A percentile compares a stretch with the other conserved stretches of the same genome.
These are phyloP conservation scores for Agriopis marginaria DNA, from an alignment of 2,888 invertebrate genomes.

Conservation along the genomic window DNA sequence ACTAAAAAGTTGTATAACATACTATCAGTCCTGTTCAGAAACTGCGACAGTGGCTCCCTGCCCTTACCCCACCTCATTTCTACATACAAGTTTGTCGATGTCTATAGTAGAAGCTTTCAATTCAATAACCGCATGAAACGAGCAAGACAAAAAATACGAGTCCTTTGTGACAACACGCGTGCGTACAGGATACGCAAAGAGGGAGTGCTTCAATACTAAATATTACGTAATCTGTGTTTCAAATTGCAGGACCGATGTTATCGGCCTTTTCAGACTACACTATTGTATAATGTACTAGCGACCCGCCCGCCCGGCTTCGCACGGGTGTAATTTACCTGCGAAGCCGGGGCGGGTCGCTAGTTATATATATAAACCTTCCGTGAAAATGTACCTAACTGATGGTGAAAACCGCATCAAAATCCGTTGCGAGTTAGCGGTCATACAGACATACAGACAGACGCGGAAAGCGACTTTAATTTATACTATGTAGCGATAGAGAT, in stretches of 20 bases:
- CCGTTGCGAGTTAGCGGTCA: too few species aligned
- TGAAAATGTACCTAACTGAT: too few species aligned
- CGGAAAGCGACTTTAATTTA: too few species aligned
- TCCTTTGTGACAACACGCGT: constrained; percentile 40
- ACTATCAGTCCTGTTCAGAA: not conserved
- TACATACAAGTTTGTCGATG: too few species aligned
- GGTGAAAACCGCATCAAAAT: too few species aligned
- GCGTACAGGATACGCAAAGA: constrained; percentile 22
- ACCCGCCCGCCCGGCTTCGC: too few species aligned
- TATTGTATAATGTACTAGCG: not conserved
- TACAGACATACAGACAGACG: too few species aligned
- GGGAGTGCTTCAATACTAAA: constrained; percentile 16
- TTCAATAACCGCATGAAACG: constrained; percentile 32
- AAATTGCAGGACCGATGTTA: constrained; percentile 39
- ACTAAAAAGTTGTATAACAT: not conserved
- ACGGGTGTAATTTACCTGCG: too few species aligned
- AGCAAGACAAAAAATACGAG: constrained; percentile 29
- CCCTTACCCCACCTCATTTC: too few species aligned
- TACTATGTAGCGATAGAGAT: too few species aligned
- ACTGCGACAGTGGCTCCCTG: not conserved
- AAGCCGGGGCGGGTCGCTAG: too few species aligned
- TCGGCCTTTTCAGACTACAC: not conserved
- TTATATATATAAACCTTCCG: too few species aligned
- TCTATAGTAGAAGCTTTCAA: constrained; percentile 10
- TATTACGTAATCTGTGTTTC: constrained; percentile 20